phyloP scores from a whole-genome alignment of 1,140 invertebrate species.

The Heterodera carotae region DNA sequence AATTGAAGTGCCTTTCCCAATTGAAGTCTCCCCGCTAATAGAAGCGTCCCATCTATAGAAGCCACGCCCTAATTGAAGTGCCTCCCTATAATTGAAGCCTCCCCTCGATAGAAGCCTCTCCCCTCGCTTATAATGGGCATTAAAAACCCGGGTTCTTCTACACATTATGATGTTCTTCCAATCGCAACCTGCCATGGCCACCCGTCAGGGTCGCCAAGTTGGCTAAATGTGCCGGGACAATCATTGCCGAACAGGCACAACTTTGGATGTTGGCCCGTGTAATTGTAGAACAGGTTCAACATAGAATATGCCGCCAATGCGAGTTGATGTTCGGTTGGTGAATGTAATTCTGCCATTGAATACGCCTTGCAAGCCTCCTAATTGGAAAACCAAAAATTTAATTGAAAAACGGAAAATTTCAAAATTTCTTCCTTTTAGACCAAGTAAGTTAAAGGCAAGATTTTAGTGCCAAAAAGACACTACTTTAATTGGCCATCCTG shows the following conservation, averaged over 20 bases:
- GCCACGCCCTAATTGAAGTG: too few species aligned
- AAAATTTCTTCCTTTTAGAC: too few species aligned
- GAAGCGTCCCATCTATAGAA: too few species aligned
- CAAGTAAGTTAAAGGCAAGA: too few species aligned
- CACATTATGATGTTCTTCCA: too few species aligned
- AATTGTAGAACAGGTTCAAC: conserved; percentile 48
- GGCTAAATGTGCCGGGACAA: conserved; percentile 30
- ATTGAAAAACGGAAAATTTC: background rate
- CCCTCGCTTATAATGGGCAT: too few species aligned
- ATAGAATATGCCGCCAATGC: conserved; percentile 43
- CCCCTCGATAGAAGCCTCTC: too few species aligned
- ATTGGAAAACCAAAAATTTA: conserved; percentile 10
- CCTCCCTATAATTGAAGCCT: too few species aligned
- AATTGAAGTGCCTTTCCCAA: too few species aligned
- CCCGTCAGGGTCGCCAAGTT: conserved; percentile 45
- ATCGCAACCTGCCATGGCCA: conserved; percentile 53
- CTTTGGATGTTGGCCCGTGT: conserved; percentile 26
- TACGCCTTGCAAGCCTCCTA: conserved; percentile 48
- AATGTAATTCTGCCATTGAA: background rate
- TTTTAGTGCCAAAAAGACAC: too few species aligned
- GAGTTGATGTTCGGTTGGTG: conserved; percentile 34
- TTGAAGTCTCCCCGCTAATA: too few species aligned
- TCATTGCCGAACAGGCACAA: conserved; percentile 28
- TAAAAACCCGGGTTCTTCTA: too few species aligned
- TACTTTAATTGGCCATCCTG: conserved; percentile 73